A percentile compares a stretch with the other conserved stretches of the same genome.
Conservation (phyloP, 1,140 invertebrate species). For the Nasonia vitripennis region DNA sequence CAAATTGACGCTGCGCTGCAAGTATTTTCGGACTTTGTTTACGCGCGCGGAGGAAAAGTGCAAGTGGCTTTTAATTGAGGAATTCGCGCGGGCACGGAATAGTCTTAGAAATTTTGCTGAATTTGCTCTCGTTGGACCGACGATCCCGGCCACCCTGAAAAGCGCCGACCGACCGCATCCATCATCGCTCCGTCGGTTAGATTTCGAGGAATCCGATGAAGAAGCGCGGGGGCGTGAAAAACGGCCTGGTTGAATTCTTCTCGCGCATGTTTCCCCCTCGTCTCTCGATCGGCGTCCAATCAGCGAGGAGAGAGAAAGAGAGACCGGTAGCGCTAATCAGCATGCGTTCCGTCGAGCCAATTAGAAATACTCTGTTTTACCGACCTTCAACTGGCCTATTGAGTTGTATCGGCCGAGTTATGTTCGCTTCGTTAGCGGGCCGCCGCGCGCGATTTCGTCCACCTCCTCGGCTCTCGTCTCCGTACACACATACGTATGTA, state of each 20-base stretch:
- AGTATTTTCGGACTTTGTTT: slow-evolving; percentile 35
- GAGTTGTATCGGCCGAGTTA: slow-evolving; percentile 75
- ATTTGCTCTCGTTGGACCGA: not conserved
- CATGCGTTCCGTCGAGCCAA: slow-evolving; percentile 71
- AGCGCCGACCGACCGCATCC: not conserved
- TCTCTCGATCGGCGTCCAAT: not conserved
- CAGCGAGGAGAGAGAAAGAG: not conserved
- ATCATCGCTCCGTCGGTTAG: not conserved
- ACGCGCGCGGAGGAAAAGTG: not conserved
- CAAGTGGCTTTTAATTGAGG: not conserved
- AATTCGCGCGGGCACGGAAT: slow-evolving; percentile 3
- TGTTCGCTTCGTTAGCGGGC: slow-evolving; percentile 72
- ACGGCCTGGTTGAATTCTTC: not conserved
- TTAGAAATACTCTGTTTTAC: slow-evolving; percentile 76
- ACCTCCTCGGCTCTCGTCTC: slow-evolving; percentile 48
- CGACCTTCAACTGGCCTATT: slow-evolving; percentile 72
- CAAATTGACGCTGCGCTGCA: slow-evolving; percentile 35
- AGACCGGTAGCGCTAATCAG: slow-evolving; percentile 68
- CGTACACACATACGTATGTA: not conserved
- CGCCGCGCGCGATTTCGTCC: slow-evolving; percentile 49
- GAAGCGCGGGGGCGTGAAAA: slow-evolving; percentile 1
- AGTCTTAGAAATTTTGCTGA: slow-evolving; percentile 31
- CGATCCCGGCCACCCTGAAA: slow-evolving; percentile 8
- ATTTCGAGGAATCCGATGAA: not conserved
- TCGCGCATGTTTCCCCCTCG: not conserved